Percentiles rank a stretch among this genome's conserved stretches.
Evolutionary conservation across 64 coral and sea anemone species (phyloP).

Genomic region (Montipora efflorescens): DNA sequence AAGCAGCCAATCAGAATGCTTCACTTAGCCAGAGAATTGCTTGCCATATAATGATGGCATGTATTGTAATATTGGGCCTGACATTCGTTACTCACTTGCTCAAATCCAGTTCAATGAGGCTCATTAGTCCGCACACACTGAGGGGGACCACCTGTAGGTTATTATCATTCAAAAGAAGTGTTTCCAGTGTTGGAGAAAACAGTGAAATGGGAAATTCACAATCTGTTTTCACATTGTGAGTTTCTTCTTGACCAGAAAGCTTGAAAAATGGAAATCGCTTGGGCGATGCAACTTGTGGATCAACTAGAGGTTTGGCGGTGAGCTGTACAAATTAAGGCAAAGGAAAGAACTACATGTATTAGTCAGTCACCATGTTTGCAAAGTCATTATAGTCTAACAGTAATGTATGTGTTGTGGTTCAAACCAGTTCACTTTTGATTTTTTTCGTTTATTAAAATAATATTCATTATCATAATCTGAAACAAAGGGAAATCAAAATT

Average conservation of each 20-base stretch:
- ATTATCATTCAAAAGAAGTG: slow-evolving; percentile 85
- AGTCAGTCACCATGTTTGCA: too few species aligned
- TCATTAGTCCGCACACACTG: slow-evolving; percentile 81
- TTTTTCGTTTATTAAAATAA: too few species aligned
- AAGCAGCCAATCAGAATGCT: too few species aligned
- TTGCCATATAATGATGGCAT: too few species aligned
- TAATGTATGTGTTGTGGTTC: too few species aligned
- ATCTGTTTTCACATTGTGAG: slow-evolving; percentile 72
- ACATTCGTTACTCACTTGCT: slow-evolving; percentile 75
- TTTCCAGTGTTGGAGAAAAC: slow-evolving; percentile 89
- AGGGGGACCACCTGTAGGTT: slow-evolving; percentile 71
- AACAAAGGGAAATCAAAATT: too few species aligned
- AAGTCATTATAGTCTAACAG: not conserved
- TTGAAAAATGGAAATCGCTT: slow-evolving; percentile 77
- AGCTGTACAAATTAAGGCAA: slow-evolving; percentile 25
- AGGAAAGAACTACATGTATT: not conserved
- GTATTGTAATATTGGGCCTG: too few species aligned
- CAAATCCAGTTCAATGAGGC: slow-evolving; percentile 84
- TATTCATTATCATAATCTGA: too few species aligned
- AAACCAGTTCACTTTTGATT: too few species aligned
- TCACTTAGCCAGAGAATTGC: too few species aligned
- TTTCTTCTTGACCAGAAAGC: slow-evolving; percentile 61
- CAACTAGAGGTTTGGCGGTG: slow-evolving; percentile 60
- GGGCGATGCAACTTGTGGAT: slow-evolving; percentile 20
- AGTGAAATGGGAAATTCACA: slow-evolving; percentile 72